Percentiles rank a stretch among this genome's conserved stretches.
These are phyloP conservation scores for Frieseomelitta varia DNA, from an alignment of 1,140 invertebrate species.

Conservation along the genomic window DNA sequence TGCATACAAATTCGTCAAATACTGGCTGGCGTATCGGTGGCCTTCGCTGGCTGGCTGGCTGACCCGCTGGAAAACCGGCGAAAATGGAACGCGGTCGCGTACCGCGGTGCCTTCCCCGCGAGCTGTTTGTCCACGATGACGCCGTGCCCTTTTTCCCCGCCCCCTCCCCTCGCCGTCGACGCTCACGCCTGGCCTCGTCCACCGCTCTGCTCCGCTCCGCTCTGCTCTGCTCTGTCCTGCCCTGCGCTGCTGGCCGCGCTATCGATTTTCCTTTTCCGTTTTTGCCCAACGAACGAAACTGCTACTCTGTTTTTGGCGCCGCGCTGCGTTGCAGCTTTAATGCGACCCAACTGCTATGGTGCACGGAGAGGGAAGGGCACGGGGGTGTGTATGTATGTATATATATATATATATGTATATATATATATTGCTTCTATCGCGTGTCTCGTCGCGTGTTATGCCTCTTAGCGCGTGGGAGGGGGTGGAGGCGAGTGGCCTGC, in stretches of 20 bases:
- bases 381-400: too few relatives aligned
- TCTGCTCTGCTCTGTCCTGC: too few relatives aligned
- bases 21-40: slow-evolving; percentile 51
- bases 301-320: slow-evolving; percentile 40
- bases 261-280: slow-evolving; percentile 57
- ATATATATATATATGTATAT: too few relatives aligned
- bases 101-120: slow-evolving; percentile 32
- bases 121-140: slow-evolving; percentile 51
- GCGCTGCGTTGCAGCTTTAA: slow-evolving; percentile 29
- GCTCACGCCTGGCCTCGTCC: too few relatives aligned
- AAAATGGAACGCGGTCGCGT: slow-evolving; percentile 52
- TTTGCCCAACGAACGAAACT: slow-evolving; percentile 28
- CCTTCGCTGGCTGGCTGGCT: slow-evolving; percentile 37
- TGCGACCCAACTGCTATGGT: slow-evolving; percentile 2
- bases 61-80: slow-evolving; percentile 3
- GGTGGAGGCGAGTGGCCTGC: neutral
- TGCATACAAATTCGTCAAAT: slow-evolving; percentile 64
- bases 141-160: slow-evolving; percentile 46
- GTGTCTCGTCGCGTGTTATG: neutral
- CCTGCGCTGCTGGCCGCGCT: slow-evolving; percentile 14
- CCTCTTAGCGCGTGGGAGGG: too few relatives aligned
- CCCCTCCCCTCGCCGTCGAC: neutral
- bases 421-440: neutral
- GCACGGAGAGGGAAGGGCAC: too few relatives aligned
- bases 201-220: neutral